Evolutionary conservation across 2,888 invertebrate species (phyloP).

Genomic region (Drosophila mayaguana): DNA sequence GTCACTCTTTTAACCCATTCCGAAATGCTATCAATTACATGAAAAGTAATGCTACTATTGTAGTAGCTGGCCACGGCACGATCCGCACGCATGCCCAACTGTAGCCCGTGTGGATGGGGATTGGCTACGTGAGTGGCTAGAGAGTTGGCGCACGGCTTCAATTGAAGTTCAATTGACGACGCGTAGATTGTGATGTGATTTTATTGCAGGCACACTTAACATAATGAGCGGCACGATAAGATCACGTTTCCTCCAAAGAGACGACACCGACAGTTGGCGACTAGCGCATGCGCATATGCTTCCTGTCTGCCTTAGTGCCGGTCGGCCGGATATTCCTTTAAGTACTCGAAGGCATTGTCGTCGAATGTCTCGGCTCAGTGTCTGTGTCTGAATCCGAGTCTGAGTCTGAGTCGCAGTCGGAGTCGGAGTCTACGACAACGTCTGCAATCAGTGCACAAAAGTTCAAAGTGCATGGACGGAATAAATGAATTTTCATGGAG

Average conservation of each 20-base stretch:
- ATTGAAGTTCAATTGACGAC: constrained; percentile 73
- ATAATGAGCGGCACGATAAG: constrained; percentile 76
- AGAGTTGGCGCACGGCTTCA: constrained; percentile 65
- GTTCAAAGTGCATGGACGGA: constrained; percentile 71
- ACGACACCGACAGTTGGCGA: constrained; percentile 58
- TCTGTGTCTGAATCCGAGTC: constrained; percentile 8
- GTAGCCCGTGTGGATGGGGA: not conserved
- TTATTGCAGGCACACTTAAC: constrained; percentile 80
- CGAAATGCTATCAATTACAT: constrained; percentile 52
- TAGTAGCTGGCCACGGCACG: constrained; percentile 49
- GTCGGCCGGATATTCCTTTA: constrained; percentile 73
- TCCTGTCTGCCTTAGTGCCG: constrained; percentile 56
- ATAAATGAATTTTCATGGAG: constrained; percentile 49
- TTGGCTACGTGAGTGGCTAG: constrained; percentile 55
- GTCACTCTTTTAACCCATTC: constrained; percentile 20
- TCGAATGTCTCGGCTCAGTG: constrained; percentile 22
- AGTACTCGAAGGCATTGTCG: constrained; percentile 56
- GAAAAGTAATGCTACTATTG: constrained; percentile 42
- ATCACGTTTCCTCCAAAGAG: constrained; percentile 71
- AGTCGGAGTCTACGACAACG: constrained; percentile 12
- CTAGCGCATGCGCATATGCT: constrained; percentile 73
- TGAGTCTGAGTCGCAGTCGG: not conserved
- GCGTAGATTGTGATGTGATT: constrained; percentile 71
- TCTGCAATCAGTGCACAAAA: constrained; percentile 66
- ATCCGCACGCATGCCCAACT: constrained; percentile 41